Conservation (phyloP, 1,140 invertebrate genomes). For the Lasioglossum albipes region DNA sequence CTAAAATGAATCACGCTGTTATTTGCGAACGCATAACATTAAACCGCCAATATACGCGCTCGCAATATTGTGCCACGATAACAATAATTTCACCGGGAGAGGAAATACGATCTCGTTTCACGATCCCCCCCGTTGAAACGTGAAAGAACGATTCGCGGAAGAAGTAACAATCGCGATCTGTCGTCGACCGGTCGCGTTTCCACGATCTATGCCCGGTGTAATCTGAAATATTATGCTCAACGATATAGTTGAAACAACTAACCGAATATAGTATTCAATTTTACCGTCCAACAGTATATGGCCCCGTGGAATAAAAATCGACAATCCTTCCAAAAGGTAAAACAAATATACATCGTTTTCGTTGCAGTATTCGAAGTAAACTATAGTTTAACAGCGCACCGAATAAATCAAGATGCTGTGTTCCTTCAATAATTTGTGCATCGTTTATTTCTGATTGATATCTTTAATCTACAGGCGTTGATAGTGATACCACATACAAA, state of each 20-base stretch:
- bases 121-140: background rate
- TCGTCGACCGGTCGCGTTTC: background rate
- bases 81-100: conserved; percentile 60
- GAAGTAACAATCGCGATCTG: background rate
- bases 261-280: background rate
- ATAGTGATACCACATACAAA: no score
- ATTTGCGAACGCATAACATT: conserved; percentile 66
- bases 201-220: background rate
- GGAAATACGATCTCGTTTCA: conserved; percentile 38
- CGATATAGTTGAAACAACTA: conserved; percentile 13
- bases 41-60: conserved; percentile 48
- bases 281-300: background rate
- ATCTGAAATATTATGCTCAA: conserved; percentile 16
- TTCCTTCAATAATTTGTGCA: no score
- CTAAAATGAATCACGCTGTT: conserved; percentile 70
- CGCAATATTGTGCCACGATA: conserved; percentile 57
- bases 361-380: no score
- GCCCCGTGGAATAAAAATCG: background rate
- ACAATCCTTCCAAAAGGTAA: no score
- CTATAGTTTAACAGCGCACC: no score
- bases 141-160: conserved; percentile 1
- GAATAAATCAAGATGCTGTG: no score
- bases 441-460: no score
- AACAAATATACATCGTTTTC: no score
- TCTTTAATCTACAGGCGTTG: no score